Percentiles rank a stretch among this genome's conserved stretches.
Evolutionary conservation across 2,113 vertebrate species (phyloP).

Genomic region (Heptranchias perlo): DNA sequence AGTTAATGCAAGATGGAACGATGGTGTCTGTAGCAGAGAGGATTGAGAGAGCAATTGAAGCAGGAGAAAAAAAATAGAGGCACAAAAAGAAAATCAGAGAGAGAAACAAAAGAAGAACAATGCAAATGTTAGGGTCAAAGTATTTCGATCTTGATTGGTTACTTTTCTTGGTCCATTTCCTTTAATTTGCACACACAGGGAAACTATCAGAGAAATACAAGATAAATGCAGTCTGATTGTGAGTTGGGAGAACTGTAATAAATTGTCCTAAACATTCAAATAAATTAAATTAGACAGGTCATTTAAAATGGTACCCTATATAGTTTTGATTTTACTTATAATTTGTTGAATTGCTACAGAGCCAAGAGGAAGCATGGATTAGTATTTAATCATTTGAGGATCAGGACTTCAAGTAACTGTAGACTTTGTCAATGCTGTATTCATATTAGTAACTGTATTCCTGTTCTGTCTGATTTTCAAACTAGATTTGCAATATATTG

Average conservation of each 20-base stretch:
- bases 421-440: neutral
- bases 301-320: neutral
- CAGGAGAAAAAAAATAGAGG: neutral
- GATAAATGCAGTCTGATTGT: neutral
- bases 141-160: neutral
- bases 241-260: constrained; percentile 4
- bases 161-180: neutral
- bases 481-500: neutral
- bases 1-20: neutral
- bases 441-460: constrained; percentile 1
- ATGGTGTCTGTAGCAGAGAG: neutral
- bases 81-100: neutral
- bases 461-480: neutral
- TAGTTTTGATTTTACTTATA: neutral
- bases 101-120: neutral
- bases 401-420: neutral
- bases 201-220: neutral
- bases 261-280: neutral
- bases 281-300: constrained; percentile 3
- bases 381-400: neutral
- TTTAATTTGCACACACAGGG: neutral
- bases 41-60: neutral
- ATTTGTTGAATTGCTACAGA: neutral
- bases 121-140: neutral
- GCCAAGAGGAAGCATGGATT: constrained; percentile 13